Base-by-base conservation (phyloP, 2,113 vertebrate genomes). In the Notiomystis cincta region DNA sequence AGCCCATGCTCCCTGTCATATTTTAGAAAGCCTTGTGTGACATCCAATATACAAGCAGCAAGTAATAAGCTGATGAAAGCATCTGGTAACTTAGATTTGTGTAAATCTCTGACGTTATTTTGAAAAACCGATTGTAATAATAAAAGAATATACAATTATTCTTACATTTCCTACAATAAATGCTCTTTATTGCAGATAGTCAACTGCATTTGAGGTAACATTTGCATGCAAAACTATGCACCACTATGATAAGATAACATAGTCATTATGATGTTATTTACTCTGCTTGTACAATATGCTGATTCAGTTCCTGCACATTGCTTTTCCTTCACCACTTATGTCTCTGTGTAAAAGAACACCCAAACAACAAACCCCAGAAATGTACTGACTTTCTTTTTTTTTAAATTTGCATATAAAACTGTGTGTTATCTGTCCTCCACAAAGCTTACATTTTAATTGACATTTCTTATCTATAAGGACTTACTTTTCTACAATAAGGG, bases 381-480 rank as follows among this genome's bases (percentile, higher is more conserved):
- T 15, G 21, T 54, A 82, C 75, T 37, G 57, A 45, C n/a, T n/a
- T n/a, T 27, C 54, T 31, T 66, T 58, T 51, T 78, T 15, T 27
- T 7, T 3, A 86, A 4, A 89, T 87, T 85, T 93, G 15, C 9
- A 10, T 79, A 76, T 60, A 56, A 96, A 94, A 82, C 31, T 67
- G 15, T 72, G 37, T 61, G 33, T 65, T 92, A 94, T 95, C 67
- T 91, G 76, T 64, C 40, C 19, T 75, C 78, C 93, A 70, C 50
- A 91, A 93, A 93, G 48, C 22, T 83, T 82, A 71, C 24, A 76
- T 94, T 97, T 95, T 92, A 92, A 96, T 84, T 79, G 81, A 84
- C n/a, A 22, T 70, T 95, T 83, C 78, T 97, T 96, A 96, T 95
- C 94, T 95, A 13, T 47, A 87, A 95, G 87, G 80, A 93, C 2